Percentiles rank a stretch among this genome's conserved stretches.
phyloP scores from a whole-genome alignment of 2,888 invertebrate genomes.

The Cartodere bifasciata region DNA sequence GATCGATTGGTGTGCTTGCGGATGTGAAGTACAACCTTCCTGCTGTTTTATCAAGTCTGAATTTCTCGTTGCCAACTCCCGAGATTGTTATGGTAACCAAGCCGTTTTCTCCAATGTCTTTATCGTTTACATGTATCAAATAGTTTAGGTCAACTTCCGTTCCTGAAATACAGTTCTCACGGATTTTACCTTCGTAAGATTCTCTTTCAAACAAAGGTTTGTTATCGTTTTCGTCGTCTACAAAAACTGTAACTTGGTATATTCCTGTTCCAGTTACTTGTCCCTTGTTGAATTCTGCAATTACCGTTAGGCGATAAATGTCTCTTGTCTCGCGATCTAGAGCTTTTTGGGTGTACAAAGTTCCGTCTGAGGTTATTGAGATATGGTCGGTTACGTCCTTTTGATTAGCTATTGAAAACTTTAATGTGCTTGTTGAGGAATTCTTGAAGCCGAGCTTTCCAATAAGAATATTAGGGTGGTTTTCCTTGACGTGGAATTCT shows the following conservation, averaged over 20 bases:
- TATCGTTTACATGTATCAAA: slow-evolving; percentile 57
- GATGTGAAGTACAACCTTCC: slow-evolving; percentile 49
- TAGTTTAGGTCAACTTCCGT: slow-evolving; percentile 58
- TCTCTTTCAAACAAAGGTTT: slow-evolving; percentile 63
- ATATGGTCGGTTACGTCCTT: slow-evolving; percentile 70
- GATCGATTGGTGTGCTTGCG: slow-evolving; percentile 42
- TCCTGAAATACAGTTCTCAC: slow-evolving; percentile 61
- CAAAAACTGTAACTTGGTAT: slow-evolving; percentile 66
- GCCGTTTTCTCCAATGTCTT: slow-evolving; percentile 56
- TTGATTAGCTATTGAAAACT: slow-evolving; percentile 70
- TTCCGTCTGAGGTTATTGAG: slow-evolving; percentile 64
- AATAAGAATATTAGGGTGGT: slow-evolving; percentile 57
- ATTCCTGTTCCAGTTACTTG: slow-evolving; percentile 53
- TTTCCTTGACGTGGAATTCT: slow-evolving; percentile 65
- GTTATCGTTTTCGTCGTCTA: slow-evolving; percentile 81
- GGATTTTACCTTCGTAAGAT: slow-evolving; percentile 62
- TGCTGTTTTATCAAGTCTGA: slow-evolving; percentile 50
- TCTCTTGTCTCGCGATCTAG: slow-evolving; percentile 65
- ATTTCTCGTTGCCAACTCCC: slow-evolving; percentile 65
- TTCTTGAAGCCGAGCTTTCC: slow-evolving; percentile 54
- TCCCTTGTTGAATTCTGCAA: slow-evolving; percentile 64
- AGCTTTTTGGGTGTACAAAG: slow-evolving; percentile 61
- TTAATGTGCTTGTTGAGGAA: slow-evolving; percentile 33
- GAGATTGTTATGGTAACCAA: slow-evolving; percentile 54
- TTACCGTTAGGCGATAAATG: slow-evolving; percentile 63